Percentiles rank a stretch among this genome's conserved stretches.
Conservation (phyloP, 2,888 invertebrate genomes). For the Drosophila crucigera region DNA sequence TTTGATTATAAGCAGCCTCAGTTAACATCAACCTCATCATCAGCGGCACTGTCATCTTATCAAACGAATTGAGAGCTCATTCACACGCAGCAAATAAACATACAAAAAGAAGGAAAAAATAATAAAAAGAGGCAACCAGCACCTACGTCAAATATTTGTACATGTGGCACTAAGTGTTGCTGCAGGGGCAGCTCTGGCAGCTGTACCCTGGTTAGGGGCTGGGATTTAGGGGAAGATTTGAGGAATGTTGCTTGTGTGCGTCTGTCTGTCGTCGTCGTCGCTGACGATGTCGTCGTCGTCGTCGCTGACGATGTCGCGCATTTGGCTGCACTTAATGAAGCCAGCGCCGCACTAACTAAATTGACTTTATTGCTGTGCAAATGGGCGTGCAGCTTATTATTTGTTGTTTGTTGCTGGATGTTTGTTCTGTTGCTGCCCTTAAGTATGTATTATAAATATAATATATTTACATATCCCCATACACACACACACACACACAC, state of each 20-base stretch:
- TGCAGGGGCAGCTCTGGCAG: conserved; percentile 37
- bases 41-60: conserved; percentile 60
- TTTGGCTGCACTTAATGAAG: conserved; percentile 79
- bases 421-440: conserved; percentile 46
- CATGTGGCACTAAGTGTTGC: conserved; percentile 47
- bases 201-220: conserved; percentile 8
- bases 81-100: conserved; percentile 76
- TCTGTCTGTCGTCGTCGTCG: conserved; percentile 32
- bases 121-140: conserved; percentile 12
- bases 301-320: conserved; percentile 65
- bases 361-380: conserved; percentile 80
- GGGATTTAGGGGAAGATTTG: conserved; percentile 3
- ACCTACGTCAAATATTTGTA: conserved; percentile 64
- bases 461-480: conserved; percentile 69
- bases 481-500: conserved; percentile 21
- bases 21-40: conserved; percentile 29
- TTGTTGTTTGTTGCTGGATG: conserved; percentile 23
- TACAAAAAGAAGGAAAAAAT: conserved; percentile 13
- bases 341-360: conserved; percentile 69
- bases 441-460: conserved; percentile 76
- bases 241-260: background rate
- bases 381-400: conserved; percentile 64
- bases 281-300: conserved; percentile 24
- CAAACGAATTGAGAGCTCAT: conserved; percentile 75
- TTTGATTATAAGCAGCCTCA: conserved; percentile 33